A percentile compares a stretch with the other conserved stretches of the same genome.
Conservation (phyloP, 2,113 vertebrate genomes). For the Variabilichromis moorii region DNA sequence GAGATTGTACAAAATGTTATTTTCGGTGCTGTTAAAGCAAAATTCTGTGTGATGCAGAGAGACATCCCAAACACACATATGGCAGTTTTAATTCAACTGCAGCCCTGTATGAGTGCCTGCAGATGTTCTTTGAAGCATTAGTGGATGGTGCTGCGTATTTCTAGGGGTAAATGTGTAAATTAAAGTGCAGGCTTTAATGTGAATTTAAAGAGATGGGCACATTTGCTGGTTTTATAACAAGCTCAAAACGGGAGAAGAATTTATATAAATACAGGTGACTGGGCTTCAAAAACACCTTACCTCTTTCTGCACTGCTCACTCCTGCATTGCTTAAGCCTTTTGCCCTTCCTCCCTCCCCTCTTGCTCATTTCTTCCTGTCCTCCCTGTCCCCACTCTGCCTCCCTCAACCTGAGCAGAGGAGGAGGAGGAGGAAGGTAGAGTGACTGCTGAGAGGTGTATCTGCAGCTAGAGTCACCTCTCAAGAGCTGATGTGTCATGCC, state of each 20-base stretch:
- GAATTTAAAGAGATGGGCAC: background rate
- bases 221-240: background rate
- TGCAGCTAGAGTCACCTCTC: constrained; percentile 26
- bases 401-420: background rate
- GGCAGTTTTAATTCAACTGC: background rate
- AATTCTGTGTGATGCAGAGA: background rate
- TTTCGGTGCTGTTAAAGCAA: background rate
- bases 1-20: background rate
- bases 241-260: background rate
- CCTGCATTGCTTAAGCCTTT: constrained; percentile 15
- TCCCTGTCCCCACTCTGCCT: background rate
- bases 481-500: constrained; percentile 15
- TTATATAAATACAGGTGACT: background rate
- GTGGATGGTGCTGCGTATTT: background rate
- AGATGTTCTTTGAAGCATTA: background rate
- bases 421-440: background rate
- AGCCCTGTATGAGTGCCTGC: background rate
- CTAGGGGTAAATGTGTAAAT: background rate
- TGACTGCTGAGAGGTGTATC: constrained; percentile 29
- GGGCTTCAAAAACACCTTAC: background rate
- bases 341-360: background rate
- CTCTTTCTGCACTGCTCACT: constrained; percentile 11
- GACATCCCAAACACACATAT: background rate
- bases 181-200: background rate
- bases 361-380: background rate